These are phyloP conservation scores for Nebria ingens DNA, from an alignment of 1,140 invertebrate genomes.

Conservation along the genomic window DNA sequence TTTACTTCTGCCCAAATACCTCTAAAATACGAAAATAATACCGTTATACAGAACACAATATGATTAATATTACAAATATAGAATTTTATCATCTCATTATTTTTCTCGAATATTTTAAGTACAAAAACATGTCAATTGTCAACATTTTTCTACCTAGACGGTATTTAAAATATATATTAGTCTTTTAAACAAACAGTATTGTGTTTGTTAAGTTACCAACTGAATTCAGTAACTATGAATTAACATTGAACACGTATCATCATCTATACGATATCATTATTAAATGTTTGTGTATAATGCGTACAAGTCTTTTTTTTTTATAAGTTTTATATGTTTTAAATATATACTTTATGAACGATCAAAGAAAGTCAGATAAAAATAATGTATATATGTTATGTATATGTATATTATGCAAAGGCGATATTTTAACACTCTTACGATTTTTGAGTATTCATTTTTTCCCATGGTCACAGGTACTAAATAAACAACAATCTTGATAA, in stretches of 20 bases:
- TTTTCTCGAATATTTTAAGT: constrained; percentile 5
- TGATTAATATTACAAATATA: constrained; percentile 1
- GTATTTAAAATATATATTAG: constrained; percentile 3
- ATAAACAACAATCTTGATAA: background rate
- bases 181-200: background rate
- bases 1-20: background rate
- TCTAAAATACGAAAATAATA: constrained; percentile 4
- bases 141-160: background rate
- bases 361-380: background rate
- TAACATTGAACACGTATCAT: constrained; percentile 6
- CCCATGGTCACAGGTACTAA: background rate
- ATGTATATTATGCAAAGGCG: constrained; percentile 5
- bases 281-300: background rate
- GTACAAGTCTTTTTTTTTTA: background rate
- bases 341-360: background rate
- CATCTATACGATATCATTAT: constrained; percentile 5
- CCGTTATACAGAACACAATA: background rate
- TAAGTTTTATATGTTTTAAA: too few species aligned
- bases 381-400: constrained; percentile 2
- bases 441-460: background rate
- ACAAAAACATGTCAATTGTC: background rate
- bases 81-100: background rate
- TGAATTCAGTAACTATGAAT: background rate
- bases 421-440: background rate
- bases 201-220: background rate